Percentiles rank a stretch among this genome's conserved stretches.
These are phyloP conservation scores for Mirounga angustirostris DNA, from an alignment of 2,113 vertebrate genomes.

Conservation along the genomic window DNA sequence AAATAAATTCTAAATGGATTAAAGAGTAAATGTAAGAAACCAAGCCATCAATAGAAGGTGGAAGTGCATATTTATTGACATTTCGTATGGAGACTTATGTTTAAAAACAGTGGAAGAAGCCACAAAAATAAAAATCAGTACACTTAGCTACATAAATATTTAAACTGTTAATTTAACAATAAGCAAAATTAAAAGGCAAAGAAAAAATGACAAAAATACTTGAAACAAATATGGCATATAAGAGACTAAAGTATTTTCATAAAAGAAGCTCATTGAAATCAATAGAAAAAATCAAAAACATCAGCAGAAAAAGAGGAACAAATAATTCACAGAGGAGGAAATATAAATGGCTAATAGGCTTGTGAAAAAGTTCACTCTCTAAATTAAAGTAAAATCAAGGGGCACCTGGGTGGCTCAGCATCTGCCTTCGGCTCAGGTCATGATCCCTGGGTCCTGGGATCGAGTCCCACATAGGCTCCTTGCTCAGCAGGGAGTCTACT, in stretches of 20 bases:
- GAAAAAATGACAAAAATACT: conserved; percentile 16
- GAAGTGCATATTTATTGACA: not conserved
- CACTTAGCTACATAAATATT: not conserved
- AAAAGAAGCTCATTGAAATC: conserved; percentile 21
- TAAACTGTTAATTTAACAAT: conserved; percentile 10
- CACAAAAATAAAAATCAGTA: conserved; percentile 39
- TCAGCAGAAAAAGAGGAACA: not conserved
- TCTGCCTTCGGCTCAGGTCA: no score
- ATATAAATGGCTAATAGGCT: not conserved
- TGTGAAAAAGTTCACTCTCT: not conserved
- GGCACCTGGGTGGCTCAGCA: no score
- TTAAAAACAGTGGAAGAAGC: conserved; percentile 32
- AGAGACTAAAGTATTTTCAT: not conserved
- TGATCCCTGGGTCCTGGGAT: no score
- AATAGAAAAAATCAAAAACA: conserved; percentile 28
- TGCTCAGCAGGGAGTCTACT: no score
- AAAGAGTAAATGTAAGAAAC: conserved; percentile 1
- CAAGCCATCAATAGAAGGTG: not conserved
- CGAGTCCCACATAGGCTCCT: no score
- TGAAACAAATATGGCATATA: not conserved
- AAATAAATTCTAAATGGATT: conserved; percentile 48
- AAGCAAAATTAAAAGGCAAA: conserved; percentile 32
- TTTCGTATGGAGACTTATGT: not conserved
- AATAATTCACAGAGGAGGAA: conserved; percentile 58
- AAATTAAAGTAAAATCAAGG: conserved; percentile 30